phyloP scores from a whole-genome alignment of 2,888 invertebrate genomes.

The Cabera pusaria region DNA sequence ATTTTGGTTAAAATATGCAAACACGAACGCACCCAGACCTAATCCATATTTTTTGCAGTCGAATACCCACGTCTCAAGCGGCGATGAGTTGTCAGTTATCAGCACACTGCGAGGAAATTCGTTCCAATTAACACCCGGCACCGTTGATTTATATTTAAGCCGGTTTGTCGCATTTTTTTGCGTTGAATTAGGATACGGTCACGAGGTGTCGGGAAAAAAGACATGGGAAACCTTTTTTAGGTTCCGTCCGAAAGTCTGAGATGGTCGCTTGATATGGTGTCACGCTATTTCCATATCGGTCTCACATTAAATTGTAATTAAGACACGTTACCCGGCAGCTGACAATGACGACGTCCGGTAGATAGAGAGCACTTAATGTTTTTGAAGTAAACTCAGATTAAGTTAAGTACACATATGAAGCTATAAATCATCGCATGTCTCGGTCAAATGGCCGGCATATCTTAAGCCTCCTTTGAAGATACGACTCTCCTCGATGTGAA shows the following conservation, averaged over 20 bases:
- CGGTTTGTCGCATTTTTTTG: conserved; percentile 64
- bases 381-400: conserved; percentile 10
- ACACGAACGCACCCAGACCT: conserved; percentile 5
- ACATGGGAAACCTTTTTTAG: conserved; percentile 35
- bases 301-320: conserved; percentile 14
- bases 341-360: conserved; percentile 5
- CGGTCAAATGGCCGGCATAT: conserved; percentile 15
- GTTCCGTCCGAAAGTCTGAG: conserved; percentile 11
- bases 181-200: conserved; percentile 52
- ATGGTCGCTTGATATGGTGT: conserved; percentile 7
- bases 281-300: conserved; percentile 7
- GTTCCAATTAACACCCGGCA: conserved; percentile 76
- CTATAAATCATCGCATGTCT: conserved; percentile 20
- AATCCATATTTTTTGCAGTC: conserved; percentile 25
- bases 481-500: conserved; percentile 35
- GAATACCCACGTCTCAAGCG: conserved; percentile 30
- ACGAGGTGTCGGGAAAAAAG: conserved; percentile 60
- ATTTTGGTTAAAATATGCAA: neutral
- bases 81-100: conserved; percentile 49
- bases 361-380: conserved; percentile 8
- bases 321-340: conserved; percentile 2
- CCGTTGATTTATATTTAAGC: conserved; percentile 66
- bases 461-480: conserved; percentile 24
- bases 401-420: conserved; percentile 12
- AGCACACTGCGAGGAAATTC: conserved; percentile 60